Conservation (phyloP, 2,113 vertebrate species). For the Tetrao urogallus region DNA sequence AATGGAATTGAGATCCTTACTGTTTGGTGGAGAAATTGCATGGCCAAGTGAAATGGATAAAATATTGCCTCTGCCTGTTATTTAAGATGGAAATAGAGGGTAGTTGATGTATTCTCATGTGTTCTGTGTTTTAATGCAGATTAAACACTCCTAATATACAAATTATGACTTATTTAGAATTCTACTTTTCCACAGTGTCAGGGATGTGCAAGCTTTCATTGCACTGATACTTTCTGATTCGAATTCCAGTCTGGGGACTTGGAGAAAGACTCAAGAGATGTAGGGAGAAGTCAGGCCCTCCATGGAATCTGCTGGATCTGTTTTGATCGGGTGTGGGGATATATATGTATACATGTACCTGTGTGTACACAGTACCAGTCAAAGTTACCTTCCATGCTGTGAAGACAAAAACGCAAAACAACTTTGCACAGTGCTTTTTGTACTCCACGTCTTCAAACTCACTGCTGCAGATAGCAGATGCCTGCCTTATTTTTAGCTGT, state of each 20-base stretch:
- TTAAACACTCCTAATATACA: not conserved
- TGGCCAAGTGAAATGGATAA: not conserved
- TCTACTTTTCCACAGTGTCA: not conserved
- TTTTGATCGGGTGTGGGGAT: not conserved
- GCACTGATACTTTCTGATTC: not conserved
- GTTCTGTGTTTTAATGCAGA: not conserved
- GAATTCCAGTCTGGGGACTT: not conserved
- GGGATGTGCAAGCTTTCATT: rapidly evolving
- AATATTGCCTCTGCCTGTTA: not conserved
- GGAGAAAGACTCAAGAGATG: not conserved
- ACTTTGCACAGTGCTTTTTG: not conserved
- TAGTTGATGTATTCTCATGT: not conserved
- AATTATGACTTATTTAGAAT: not conserved
- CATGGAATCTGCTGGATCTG: not conserved
- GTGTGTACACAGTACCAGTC: not conserved
- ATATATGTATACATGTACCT: too few relatives aligned
- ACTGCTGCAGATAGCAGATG: constrained; percentile 18
- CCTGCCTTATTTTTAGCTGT: constrained; percentile 52
- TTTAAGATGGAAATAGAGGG: not conserved
- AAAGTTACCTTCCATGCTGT: not conserved
- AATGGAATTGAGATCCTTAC: not conserved
- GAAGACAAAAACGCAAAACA: not conserved
- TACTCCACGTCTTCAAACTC: not conserved
- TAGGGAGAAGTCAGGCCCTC: not conserved
- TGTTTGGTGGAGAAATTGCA: not conserved